Conservation (phyloP, 2,113 vertebrate species). For the Ammodytes dubius region DNA sequence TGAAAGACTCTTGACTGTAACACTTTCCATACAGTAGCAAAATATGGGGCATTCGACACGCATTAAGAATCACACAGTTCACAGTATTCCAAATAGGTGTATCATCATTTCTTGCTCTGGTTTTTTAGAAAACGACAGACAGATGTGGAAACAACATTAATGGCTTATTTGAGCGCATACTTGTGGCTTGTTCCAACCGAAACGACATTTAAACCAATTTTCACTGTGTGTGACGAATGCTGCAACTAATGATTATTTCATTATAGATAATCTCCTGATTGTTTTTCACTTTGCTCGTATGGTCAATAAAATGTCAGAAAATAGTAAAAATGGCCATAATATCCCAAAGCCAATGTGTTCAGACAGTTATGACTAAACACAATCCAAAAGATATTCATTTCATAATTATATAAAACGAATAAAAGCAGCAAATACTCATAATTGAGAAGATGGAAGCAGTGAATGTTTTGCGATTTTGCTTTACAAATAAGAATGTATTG, state of each 20-base stretch:
- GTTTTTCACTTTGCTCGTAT: background rate
- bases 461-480: background rate
- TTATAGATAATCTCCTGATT: background rate
- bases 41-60: background rate
- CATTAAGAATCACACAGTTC: background rate
- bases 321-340: background rate
- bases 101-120: background rate
- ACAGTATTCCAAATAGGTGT: background rate
- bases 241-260: background rate
- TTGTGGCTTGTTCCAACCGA: background rate
- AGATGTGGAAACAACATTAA: background rate
- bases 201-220: background rate
- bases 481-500: background rate
- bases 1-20: background rate
- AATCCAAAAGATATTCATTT: background rate
- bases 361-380: background rate
- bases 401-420: background rate
- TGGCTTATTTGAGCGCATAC: background rate
- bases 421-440: background rate
- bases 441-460: background rate
- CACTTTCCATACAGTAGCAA: background rate
- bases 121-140: background rate
- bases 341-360: too few relatives aligned
- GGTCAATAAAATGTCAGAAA: background rate
- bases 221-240: background rate